Evolutionary conservation across 2,113 vertebrate species (phyloP), one percentile per base, ranked within the genome.

Genomic region (Erythrocercus mccallii): DNA sequence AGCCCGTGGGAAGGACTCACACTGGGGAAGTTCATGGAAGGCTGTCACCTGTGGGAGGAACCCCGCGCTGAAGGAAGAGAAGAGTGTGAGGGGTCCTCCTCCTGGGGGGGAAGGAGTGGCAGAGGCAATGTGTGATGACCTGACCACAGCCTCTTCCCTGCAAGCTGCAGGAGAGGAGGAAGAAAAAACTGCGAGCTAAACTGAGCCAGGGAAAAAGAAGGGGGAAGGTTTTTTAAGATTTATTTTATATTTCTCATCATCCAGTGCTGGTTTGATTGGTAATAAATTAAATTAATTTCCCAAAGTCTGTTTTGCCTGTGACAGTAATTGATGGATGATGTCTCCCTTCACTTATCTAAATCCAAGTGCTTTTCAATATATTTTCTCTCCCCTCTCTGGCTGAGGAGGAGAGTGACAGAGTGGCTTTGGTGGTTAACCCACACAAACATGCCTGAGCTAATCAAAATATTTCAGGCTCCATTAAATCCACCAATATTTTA

Each of bases 41-140:
- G 20, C 13, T 51, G 15, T 51, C 38, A 24, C 33, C 45, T 38
- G 4, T 4, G 20, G 45, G 23, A 60, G 12, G 23, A 19, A 45
- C 10, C 38, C 15, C 38, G 33, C 0, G 0, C 23, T 77, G 33
- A 53, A 37, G 27, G 8, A 23, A 15, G 18, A 9, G 25, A 68
- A 10, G 22, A 44, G 22, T 15, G 21, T 51, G 31, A 57, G 16
- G 35, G 22, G 10, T 21, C 5, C 18, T 28, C 2, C 11, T 7
- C 5, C 11, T 12, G 45, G 37, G 6, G 18, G 5, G 3, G 6
- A 78, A 22, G 38, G 14, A 23, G 12, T 7, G 28, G 38, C 45
- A 51, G 38, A 60, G 11, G 19, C 18, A 68, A 69, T 2, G 12
- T 58, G 20, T 50, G 44, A 5, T 50, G 22, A 27, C 23, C 38